A percentile compares a stretch with the other conserved stretches of the same genome.
Evolutionary conservation across 2,888 invertebrate genomes (phyloP).

Genomic region (Disparrhopalites patrizii): DNA sequence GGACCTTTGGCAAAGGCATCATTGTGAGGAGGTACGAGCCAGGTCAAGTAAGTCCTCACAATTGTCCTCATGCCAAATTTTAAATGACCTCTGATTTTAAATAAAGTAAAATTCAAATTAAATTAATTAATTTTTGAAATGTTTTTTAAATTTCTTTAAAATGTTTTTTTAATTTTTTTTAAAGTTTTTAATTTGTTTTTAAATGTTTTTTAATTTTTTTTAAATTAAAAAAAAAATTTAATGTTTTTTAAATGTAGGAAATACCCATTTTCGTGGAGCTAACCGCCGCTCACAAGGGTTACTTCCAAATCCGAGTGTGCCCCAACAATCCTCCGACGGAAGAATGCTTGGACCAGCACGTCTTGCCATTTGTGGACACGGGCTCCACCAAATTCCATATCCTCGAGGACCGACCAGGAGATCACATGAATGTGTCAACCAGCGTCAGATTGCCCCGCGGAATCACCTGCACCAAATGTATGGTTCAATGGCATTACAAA

Average conservation of each 20-base stretch:
- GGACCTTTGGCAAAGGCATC: slow-evolving; percentile 78
- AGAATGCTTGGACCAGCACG: slow-evolving; percentile 17
- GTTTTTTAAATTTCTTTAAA: not conserved
- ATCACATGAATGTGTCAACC: slow-evolving; percentile 14
- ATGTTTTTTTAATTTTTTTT: not conserved
- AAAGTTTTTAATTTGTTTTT: not conserved
- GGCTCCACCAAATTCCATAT: slow-evolving; percentile 15
- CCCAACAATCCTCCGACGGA: no score
- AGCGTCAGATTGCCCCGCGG: slow-evolving; percentile 48
- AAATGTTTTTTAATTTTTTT: no score
- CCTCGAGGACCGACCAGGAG: slow-evolving; percentile 13
- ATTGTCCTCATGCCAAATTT: no score
- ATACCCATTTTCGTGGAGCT: slow-evolving; percentile 16
- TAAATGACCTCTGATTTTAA: no score
- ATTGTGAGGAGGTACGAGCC: no score
- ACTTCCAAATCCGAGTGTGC: slow-evolving; percentile 32
- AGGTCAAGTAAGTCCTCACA: no score
- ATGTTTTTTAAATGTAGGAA: not conserved
- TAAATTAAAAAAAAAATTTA: not conserved
- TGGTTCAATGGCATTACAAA: slow-evolving; percentile 51
- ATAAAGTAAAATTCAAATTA: no score
- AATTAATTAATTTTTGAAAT: not conserved
- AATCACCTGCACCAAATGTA: slow-evolving; percentile 49
- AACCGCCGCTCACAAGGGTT: slow-evolving; percentile 27
- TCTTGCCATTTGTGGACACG: slow-evolving; percentile 14